Conservation (phyloP, 1,140 invertebrate genomes). For the Drosophila leontia region DNA sequence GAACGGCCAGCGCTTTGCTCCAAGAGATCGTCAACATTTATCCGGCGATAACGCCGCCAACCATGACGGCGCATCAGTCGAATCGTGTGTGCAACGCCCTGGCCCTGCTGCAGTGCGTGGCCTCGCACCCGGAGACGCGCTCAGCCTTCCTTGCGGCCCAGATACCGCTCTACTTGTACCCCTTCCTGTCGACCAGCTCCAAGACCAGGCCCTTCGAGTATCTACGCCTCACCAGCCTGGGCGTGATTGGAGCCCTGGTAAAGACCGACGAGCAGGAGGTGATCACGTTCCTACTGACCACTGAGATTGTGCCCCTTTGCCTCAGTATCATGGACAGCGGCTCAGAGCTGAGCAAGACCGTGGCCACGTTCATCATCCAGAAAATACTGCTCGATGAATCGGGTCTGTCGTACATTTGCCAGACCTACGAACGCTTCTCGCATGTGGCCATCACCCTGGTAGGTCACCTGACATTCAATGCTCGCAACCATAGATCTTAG, state of each 20-base stretch:
- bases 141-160: slow-evolving; percentile 97
- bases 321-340: slow-evolving; percentile 99
- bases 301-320: slow-evolving; percentile 99
- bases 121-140: slow-evolving; percentile 98
- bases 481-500: neutral
- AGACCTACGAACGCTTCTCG: slow-evolving; percentile 98
- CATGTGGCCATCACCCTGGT: slow-evolving; percentile 98
- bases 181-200: slow-evolving; percentile 98
- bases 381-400: slow-evolving; percentile 99
- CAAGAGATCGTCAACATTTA: slow-evolving; percentile 99
- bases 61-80: slow-evolving; percentile 96
- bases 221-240: slow-evolving; percentile 97
- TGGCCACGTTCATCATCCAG: slow-evolving; percentile 99
- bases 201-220: slow-evolving; percentile 99
- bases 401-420: slow-evolving; percentile 98
- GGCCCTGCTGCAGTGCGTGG: slow-evolving; percentile 98
- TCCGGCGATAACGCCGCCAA: slow-evolving; percentile 98
- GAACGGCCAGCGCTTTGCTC: slow-evolving; percentile 97
- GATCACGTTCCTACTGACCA: slow-evolving; percentile 98
- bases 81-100: slow-evolving; percentile 99
- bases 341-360: slow-evolving; percentile 97
- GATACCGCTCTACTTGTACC: slow-evolving; percentile 98
- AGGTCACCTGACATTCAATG: slow-evolving; percentile 34
- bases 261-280: slow-evolving; percentile 99
- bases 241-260: slow-evolving; percentile 99